Evolutionary conservation across 2,888 invertebrate species (phyloP), one percentile per base, ranked within the genome.

Genomic region (Caenorhabditis doughertyi): DNA sequence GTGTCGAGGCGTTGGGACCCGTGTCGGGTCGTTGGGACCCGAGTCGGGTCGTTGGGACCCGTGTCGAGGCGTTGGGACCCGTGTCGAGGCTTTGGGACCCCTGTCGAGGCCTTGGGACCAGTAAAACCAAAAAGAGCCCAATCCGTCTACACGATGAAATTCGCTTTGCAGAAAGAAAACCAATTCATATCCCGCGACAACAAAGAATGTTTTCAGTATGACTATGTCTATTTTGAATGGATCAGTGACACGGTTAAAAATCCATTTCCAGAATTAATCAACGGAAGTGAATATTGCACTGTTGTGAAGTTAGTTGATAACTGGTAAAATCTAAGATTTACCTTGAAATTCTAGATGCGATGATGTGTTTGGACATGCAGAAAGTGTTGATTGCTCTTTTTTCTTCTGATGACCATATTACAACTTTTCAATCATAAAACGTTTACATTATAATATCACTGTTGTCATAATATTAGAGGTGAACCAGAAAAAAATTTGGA

Each of bases 181-280:
- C 77, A 77, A 23, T 7, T 39, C 16, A 68, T 62, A 16, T 21
- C 16, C 0, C 51, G 16, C 7, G 18, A 53, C 16, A 18, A 18
- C 4, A 18, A 18, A 4, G 13, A 23, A 2, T 77, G 77, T 42
- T 7, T 68, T 7, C 77, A 77, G 23, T 77, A 62, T 18, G 77
- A 77, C 21, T 77, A 68, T 16, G 44, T 77, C 0, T 21, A 53
- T 13, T 62, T 77, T 16, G n/a, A 62, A 25, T 77, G 77, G 77
- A 23, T 32, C 0, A 23, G 53, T 0, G 13, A 44, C 3, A 16
- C 32, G 9, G 2, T 23, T 0, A 0, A 25, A 0, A 77, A 60
- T 25, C 77, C 77, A 13, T 77, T 77, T 53, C 77, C 68, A 3
- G 25, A 77, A 27, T 13, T 68, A 21, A 77, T 53, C 8, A 44